Base-by-base conservation (phyloP, 2,888 invertebrate genomes). In the Amiota minor region DNA sequence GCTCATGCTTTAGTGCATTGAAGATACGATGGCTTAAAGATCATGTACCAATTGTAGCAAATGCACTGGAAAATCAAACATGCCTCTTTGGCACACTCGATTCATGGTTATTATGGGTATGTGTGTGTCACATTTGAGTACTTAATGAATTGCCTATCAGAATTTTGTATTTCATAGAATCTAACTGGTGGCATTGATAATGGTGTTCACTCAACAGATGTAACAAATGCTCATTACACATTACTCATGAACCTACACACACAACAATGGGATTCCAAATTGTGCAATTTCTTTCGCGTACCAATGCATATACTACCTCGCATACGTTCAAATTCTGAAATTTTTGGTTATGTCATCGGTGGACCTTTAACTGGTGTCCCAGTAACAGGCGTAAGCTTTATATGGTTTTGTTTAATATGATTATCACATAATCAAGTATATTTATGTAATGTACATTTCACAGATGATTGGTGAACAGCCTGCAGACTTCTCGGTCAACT, bases 381-480 rank as follows among this genome's bases (percentile, higher is more conserved):
- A 65, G 96, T 98, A 83, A 94, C 97, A 73, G 97, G 97, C 88
- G 97, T 97, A 91, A 92, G 92, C 90, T 35, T 35, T 6, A 35
- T 0, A 6, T 35, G 35, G 70, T 16, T 11, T 50, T 11, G 12
- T 35, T 10, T 10, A 47, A 47, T 62, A 3, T 61, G 18, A 55
- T 53, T 56, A 50, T 53, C 62, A 10, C 46, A 1, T 10, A 20
- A 45, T 71, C 46, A 49, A 67, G 16, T 56, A 11, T 53, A 49
- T n/a, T 46, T 14, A 4, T 49, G 14, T 12, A n/a, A 62, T 0
- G 16, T n/a, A 16, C 46, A 35, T 6, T 23, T 89, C 90, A 72
- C 87, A 96, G 96, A 95, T 96, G 86, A 91, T 98, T 79, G 98
- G 98, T 49, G 99, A 99, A 89, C 99, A 99, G 90, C 97, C 97